Conservation (phyloP, 2,113 vertebrate species). For the Ictidomys tridecemlineatus region DNA sequence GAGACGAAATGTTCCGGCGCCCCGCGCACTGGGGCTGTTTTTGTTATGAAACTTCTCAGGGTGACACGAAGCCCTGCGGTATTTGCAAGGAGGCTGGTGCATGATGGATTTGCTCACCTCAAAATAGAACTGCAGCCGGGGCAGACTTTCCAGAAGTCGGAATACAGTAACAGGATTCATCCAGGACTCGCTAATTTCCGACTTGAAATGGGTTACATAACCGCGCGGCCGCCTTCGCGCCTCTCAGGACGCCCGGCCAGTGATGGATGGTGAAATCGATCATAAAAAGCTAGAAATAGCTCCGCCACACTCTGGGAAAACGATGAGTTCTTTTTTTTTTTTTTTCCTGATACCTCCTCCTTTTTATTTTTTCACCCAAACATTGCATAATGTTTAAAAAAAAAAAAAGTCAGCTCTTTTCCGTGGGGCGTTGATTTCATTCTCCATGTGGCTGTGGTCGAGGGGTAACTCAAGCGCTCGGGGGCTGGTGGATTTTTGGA, state of each 20-base stretch:
- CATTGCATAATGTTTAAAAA: constrained; percentile 89
- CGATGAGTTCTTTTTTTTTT: constrained; percentile 81
- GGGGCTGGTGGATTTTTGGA: constrained; percentile 87
- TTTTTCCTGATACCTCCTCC: constrained; percentile 63
- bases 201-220: constrained; percentile 89
- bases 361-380: constrained; percentile 87
- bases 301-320: constrained; percentile 86
- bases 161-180: constrained; percentile 86
- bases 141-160: constrained; percentile 83
- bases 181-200: constrained; percentile 90
- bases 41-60: constrained; percentile 79
- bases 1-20: constrained; percentile 76
- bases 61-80: constrained; percentile 76
- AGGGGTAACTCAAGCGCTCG: constrained; percentile 83
- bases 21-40: constrained; percentile 74
- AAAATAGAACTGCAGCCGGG: constrained; percentile 84
- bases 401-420: constrained; percentile 89
- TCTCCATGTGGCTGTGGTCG: constrained; percentile 88
- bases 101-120: constrained; percentile 84
- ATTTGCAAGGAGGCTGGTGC: constrained; percentile 72
- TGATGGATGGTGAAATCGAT: constrained; percentile 86
- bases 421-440: constrained; percentile 85
- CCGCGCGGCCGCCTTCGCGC: constrained; percentile 82
- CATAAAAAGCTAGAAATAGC: constrained; percentile 90
- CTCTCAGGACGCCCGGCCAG: constrained; percentile 80